Conservation (phyloP, 30 jellyfish, hydroid and myxozoan species). For the Aurelia sp. region DNA sequence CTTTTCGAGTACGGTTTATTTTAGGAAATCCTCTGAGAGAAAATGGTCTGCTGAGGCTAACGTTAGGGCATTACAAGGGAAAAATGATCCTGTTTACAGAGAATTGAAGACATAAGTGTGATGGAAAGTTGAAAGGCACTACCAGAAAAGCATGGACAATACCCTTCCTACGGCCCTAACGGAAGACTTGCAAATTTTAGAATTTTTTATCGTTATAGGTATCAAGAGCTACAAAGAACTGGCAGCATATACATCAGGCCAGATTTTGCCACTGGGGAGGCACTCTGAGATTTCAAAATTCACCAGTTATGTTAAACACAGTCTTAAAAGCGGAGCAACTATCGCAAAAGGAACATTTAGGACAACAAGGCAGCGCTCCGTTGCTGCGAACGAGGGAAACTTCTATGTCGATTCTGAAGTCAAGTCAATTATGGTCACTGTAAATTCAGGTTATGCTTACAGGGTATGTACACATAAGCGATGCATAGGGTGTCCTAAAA, state of each 20-base stretch:
- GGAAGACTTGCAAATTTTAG: no score
- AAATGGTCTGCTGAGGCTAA: no score
- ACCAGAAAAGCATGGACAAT: no score
- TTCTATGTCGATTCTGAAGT: constrained; percentile 13
- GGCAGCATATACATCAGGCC: constrained; percentile 88
- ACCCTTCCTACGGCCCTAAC: no score
- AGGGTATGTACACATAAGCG: no score
- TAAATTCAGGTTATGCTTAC: neutral
- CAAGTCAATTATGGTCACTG: neutral
- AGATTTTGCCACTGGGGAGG: constrained; percentile 54
- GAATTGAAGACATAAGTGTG: no score
- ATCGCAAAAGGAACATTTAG: constrained; percentile 30
- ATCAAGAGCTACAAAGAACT: constrained; percentile 74
- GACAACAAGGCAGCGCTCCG: neutral
- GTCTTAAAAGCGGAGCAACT: constrained; percentile 35
- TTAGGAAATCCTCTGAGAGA: no score
- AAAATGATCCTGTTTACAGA: no score
- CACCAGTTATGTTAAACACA: constrained; percentile 36
- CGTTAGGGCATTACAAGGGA: no score
- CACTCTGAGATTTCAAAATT: constrained; percentile 33
- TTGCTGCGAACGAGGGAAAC: neutral
- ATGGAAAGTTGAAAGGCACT: no score
- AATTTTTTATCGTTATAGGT: constrained; percentile 11
- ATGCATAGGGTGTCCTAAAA: no score
- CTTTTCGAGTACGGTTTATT: no score